phyloP scores from a whole-genome alignment of 2,797 vertebrate species.

The Micrastur ruficollis region DNA sequence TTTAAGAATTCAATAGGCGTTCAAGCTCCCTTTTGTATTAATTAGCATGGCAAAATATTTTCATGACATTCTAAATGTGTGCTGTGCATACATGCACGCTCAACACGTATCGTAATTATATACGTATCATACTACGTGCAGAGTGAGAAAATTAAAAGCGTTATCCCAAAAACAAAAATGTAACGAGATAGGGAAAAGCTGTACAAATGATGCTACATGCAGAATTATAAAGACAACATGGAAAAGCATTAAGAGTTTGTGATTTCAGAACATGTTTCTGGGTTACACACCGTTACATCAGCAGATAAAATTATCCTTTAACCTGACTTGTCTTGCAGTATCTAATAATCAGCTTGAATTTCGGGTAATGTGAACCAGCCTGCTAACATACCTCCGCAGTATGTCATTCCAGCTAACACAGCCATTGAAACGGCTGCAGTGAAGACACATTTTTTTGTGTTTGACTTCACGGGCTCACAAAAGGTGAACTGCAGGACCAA shows the following conservation, averaged over 20 bases:
- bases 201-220: neutral
- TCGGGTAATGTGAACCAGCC: neutral
- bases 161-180: accelerated
- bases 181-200: accelerated
- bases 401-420: neutral
- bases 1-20: neutral
- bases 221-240: neutral
- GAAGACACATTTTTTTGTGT: neutral
- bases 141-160: neutral
- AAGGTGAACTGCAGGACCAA: neutral
- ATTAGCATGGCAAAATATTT: neutral
- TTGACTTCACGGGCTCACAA: neutral
- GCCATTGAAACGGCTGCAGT: neutral
- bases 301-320: neutral
- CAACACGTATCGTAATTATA: accelerated
- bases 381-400: neutral
- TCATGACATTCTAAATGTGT: accelerated
- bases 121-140: accelerated
- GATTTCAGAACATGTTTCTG: neutral
- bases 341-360: neutral
- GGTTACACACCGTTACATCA: neutral
- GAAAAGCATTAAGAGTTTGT: neutral
- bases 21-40: neutral
- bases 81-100: neutral
- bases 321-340: neutral